These are phyloP conservation scores for Channa maculata DNA, from an alignment of 2,113 vertebrate genomes.

Conservation along the genomic window DNA sequence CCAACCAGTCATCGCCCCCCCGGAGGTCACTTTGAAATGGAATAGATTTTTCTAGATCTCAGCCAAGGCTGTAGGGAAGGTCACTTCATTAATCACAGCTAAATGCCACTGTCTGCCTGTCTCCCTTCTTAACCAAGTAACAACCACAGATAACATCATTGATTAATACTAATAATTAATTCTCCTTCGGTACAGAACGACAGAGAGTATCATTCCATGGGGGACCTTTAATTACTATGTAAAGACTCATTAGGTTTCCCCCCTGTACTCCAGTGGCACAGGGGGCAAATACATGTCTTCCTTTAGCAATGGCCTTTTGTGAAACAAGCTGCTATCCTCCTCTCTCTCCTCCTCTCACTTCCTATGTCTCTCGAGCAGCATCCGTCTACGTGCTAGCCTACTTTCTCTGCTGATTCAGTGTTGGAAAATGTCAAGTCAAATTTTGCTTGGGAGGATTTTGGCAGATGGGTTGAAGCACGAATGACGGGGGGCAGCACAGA, in stretches of 20 bases:
- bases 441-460: conserved; percentile 65
- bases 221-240: conserved; percentile 81
- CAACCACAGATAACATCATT: conserved; percentile 80
- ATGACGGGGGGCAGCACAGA: conserved; percentile 21
- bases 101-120: conserved; percentile 79
- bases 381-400: conserved; percentile 33
- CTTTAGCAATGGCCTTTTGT: conserved; percentile 67
- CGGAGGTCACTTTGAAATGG: conserved; percentile 80
- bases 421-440: conserved; percentile 73
- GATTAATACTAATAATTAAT: conserved; percentile 85
- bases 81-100: conserved; percentile 86
- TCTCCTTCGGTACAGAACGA: conserved; percentile 66
- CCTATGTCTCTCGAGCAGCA: conserved; percentile 16
- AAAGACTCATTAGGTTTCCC: conserved; percentile 81
- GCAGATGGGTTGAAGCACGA: conserved; percentile 49
- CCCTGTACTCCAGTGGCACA: conserved; percentile 54
- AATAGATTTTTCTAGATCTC: conserved; percentile 81
- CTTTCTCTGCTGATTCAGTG: conserved; percentile 72
- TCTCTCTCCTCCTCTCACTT: conserved; percentile 9
- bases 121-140: conserved; percentile 73
- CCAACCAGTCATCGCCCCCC: conserved; percentile 43
- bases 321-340: conserved; percentile 35
- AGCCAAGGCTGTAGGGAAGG: conserved; percentile 79
- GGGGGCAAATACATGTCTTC: conserved; percentile 74
- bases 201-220: conserved; percentile 71